Conservation (phyloP, 2,113 vertebrate genomes). For the Tor tambroides region DNA sequence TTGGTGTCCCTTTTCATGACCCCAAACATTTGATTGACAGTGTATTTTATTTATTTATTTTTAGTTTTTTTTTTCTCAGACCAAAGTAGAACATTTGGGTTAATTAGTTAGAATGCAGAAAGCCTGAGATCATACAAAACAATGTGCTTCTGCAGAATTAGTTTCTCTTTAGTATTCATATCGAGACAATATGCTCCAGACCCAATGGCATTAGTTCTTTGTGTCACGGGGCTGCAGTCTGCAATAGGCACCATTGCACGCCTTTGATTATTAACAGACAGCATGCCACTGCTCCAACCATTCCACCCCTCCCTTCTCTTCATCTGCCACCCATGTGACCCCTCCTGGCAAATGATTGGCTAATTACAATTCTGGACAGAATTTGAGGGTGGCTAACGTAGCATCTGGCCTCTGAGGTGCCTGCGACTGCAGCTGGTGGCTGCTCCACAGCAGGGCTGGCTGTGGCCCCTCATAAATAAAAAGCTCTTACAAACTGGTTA, state of each 20-base stretch:
- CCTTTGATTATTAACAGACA: slow-evolving; percentile 56
- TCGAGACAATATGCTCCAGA: slow-evolving; percentile 54
- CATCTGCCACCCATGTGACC: slow-evolving; percentile 60
- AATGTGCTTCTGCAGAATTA: background rate
- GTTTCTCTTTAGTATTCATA: slow-evolving; percentile 49
- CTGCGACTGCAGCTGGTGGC: slow-evolving; percentile 85
- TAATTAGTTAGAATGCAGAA: background rate
- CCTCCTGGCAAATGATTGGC: slow-evolving; percentile 80
- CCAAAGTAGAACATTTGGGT: background rate
- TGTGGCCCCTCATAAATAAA: slow-evolving; percentile 94
- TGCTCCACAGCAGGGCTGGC: slow-evolving; percentile 86
- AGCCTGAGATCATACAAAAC: background rate
- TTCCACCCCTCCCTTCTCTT: slow-evolving; percentile 55
- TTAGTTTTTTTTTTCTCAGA: background rate
- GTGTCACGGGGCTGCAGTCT: slow-evolving; percentile 56
- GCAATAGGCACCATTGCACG: slow-evolving; percentile 47
- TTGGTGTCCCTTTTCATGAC: background rate
- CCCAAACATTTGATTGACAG: background rate
- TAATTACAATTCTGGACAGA: slow-evolving; percentile 91
- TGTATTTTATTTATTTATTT: background rate
- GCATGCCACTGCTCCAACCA: slow-evolving; percentile 48
- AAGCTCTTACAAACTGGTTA: slow-evolving; percentile 97
- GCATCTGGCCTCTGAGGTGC: slow-evolving; percentile 85
- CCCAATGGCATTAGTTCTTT: slow-evolving; percentile 56
- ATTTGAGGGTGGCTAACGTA: slow-evolving; percentile 83